phyloP scores from a whole-genome alignment of 2,113 vertebrate genomes.

The Pygathrix nemaeus region DNA sequence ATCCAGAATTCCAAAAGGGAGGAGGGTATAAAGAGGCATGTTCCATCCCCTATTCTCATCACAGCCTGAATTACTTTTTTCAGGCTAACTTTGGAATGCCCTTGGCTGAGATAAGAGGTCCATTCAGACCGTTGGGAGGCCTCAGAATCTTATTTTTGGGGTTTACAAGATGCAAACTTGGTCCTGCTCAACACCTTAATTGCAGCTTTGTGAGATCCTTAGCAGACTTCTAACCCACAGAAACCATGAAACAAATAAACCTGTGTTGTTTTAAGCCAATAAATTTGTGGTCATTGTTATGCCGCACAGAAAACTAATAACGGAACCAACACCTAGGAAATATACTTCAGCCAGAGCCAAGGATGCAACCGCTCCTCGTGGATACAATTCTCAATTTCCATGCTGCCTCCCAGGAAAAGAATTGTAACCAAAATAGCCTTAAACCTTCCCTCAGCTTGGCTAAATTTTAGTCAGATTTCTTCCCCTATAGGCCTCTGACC shows the following conservation, averaged over 20 bases:
- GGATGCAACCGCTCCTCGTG: neutral
- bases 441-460: neutral
- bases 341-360: neutral
- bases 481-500: neutral
- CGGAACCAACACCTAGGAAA: neutral
- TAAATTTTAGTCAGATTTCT: neutral
- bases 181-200: neutral
- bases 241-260: neutral
- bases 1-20: no score
- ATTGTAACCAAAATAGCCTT: neutral
- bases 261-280: neutral
- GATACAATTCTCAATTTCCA: neutral
- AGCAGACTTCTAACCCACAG: neutral
- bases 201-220: neutral
- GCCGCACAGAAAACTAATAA: neutral
- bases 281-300: neutral
- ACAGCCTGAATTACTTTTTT: no score
- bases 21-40: no score
- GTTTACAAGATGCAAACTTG: neutral
- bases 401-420: neutral
- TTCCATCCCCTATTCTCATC: no score
- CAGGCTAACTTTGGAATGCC: no score
- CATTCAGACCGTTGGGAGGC: no score
- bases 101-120: no score
- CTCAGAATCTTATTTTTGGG: no score